Base-by-base conservation (phyloP, 1,140 invertebrate genomes). In the Drosophila carrolli region DNA sequence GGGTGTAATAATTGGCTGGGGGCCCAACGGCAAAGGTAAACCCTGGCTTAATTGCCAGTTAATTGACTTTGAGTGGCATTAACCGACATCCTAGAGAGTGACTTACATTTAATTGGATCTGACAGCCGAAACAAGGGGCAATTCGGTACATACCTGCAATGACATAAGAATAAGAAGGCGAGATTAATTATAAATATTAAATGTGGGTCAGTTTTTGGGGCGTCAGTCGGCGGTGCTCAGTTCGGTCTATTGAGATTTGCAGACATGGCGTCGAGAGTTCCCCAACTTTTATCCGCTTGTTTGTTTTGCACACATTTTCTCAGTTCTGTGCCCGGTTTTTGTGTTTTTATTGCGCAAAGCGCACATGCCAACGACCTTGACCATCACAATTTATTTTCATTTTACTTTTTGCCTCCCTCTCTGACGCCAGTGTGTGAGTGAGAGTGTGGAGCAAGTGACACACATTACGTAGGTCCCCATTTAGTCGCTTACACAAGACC, bases 361-460 rank as follows among this genome's bases (percentile, higher is more conserved):
- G 85, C 78, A 78, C 75, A 74, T 63, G 81, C 77, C 80, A 85
- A 88, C 88, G 88, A 91, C 88, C 88, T 91, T 91, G 88, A 91
- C 88, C 88, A 91, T 91, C 88, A 91, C 88, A 91, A 91, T 89
- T 89, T 90, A 84, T 89, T 89, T 89, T 89, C 84, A 89, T 81
- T 90, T 90, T 85, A 78, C 82, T 86, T 82, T 89, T 73, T 78
- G 57, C 65, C 73, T 72, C 59, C 77, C 63, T 71, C 73, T 84
- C 54, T 23, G 23, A 19, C 56, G 48, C 55, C 40, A 57, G 57
- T 66, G 56, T 72, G 57, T 73, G 46, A 61, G 72, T 59, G 61
- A 62, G 54, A 27, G 40, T 76, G 58, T 70, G 63, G 29, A 58
- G 56, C 72, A 61, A 74, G 81, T 84, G 81, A 85, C 81, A 85